Evolutionary conservation across 2,797 vertebrate genomes (phyloP), one percentile per base, ranked within the genome.

Genomic region (Sciurus vulgaris): DNA sequence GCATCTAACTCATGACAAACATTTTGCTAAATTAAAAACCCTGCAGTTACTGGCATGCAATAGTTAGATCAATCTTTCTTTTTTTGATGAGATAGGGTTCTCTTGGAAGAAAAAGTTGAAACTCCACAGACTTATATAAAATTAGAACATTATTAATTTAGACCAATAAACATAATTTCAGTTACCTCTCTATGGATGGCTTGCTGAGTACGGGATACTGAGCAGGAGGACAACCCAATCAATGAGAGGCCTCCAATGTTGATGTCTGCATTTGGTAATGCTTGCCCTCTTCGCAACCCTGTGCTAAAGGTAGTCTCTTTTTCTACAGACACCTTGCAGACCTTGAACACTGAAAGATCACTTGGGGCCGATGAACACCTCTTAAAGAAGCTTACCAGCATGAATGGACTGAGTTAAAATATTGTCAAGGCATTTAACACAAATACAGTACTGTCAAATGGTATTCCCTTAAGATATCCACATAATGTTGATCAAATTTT

Each of bases 131-230:
- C 26, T 74, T 81, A n/a, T 38, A 18, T 51, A 61, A 92, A 91
- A 86, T 92, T 74, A 59, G 54, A 61, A 67, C 20, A 77, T 87
- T 67, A 65, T 85, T 90, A 79, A 88, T 30, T 82, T 81, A 65
- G 26, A 78, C 2, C 15, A 86, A 74, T 78, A 81, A 61, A 79
- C 8, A 2, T 13, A 69, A 89, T 24, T 90, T 94, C 18, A 15
- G 0, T 49, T 79, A 8, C 51, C 10, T 85, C 12, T 87, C 2
- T 49, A 2, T 70, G 47, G 54, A 10, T 87, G 47, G 28, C 11
- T 49, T 79, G 44, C 12, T 89, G 33, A 83, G 13, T 28, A 61
- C 10, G 70, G 44, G 35, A 76, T 51, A 49, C 26, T 51, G 26
- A 67, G 5, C 33, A 59, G 76, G 30, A 15, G 44, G n/a, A 54